Evolutionary conservation across 2,797 vertebrate species (phyloP), one percentile per base, ranked within the genome.

Genomic region (Myripristis jacobus): DNA sequence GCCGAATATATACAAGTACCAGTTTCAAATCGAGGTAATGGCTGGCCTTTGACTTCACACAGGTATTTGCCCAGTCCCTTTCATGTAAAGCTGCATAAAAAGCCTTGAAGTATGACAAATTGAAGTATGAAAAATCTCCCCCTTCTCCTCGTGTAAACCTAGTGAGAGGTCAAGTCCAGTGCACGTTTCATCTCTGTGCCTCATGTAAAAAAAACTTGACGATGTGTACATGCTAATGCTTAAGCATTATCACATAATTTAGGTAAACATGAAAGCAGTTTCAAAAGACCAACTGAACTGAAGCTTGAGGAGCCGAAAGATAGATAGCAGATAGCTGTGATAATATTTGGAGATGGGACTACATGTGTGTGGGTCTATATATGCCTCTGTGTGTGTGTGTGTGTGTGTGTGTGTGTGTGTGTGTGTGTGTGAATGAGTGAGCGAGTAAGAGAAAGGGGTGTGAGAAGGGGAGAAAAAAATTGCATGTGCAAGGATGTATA

Each of bases 401-500:
- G 59, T 57, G 41, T 50, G 57, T 13, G 15, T 34, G 31, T 46
- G 38, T 56, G 24, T 7, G 12, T 34, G 8, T 10, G 31, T 66
- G 52, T 66, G 57, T 58, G 44, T 63, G 31, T 63, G 65, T 46
- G 50, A 25, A 52, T 66, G 22, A 36, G 63, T 43, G 27, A 34
- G 27, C 12, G 31, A 62, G 41, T 36, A 36, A 53, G 36, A 25
- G 34, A n/a, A 22, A 66, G 6, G 48, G 2, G 52, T 24, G 31
- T 43, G 47, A 52, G 50, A 55, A 29, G 64, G 53, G 41, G 53
- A 62, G 47, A 78, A 79, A 71, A 50, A 61, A 50, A 61, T 57
- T 69, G 77, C 58, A 54, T 59, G 66, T 66, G 75, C 73, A 29
- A 62, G 27, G 6, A 46, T 52, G n/a, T 31, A 43, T 22, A 54